A percentile compares a stretch with the other conserved stretches of the same genome.
Evolutionary conservation across 2,113 vertebrate species (phyloP).

Genomic region (Nanorana parkeri): DNA sequence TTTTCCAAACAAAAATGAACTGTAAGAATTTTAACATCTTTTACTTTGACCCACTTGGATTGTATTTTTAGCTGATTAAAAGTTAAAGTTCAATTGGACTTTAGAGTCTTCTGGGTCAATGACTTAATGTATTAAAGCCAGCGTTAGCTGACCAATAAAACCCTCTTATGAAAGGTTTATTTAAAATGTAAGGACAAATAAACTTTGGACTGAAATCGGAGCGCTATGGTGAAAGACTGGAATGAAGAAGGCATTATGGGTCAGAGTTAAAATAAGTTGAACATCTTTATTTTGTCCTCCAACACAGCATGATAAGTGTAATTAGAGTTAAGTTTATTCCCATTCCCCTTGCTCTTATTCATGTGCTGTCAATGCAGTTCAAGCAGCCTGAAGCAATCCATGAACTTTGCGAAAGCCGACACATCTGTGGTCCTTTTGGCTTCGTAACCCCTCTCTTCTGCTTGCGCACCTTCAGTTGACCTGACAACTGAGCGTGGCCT

Average conservation of each 20-base stretch:
- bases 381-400: slow-evolving; percentile 6
- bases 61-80: too few relatives aligned
- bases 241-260: background rate
- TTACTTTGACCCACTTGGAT: too few relatives aligned
- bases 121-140: too few relatives aligned
- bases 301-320: background rate
- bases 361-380: slow-evolving; percentile 28
- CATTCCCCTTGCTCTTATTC: background rate
- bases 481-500: slow-evolving; percentile 19
- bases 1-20: too few relatives aligned
- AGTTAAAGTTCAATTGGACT: too few relatives aligned
- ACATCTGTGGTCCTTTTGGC: slow-evolving; percentile 46
- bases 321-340: background rate
- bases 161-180: too few relatives aligned
- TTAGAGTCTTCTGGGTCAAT: too few relatives aligned
- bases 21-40: too few relatives aligned
- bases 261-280: background rate
- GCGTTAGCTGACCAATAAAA: too few relatives aligned
- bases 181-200: background rate
- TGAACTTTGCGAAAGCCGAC: slow-evolving; percentile 33
- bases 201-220: background rate
- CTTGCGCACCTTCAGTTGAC: slow-evolving; percentile 13
- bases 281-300: background rate
- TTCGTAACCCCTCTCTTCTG: slow-evolving; percentile 12
- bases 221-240: background rate